phyloP scores from a whole-genome alignment of 1,140 invertebrate genomes.

The Euwallacea fornicatus region DNA sequence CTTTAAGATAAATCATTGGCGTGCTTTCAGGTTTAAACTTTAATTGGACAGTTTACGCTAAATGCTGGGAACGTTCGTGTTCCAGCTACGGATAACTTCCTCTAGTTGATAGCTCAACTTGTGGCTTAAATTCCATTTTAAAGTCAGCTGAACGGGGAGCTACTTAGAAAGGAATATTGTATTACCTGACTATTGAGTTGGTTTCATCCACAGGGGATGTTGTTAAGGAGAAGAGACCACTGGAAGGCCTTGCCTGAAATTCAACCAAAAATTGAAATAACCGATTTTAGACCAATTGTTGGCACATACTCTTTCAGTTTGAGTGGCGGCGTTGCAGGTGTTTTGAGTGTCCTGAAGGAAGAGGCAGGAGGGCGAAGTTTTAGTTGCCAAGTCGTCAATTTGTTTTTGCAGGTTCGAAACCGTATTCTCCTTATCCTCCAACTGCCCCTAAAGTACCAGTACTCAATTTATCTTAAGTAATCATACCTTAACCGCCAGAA shows the following conservation, averaged over 20 bases:
- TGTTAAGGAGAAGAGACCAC: constrained; percentile 53
- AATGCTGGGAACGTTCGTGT: too few relatives aligned
- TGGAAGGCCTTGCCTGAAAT: constrained; percentile 55
- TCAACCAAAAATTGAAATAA: not conserved
- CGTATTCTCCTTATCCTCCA: constrained; percentile 71
- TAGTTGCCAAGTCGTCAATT: constrained; percentile 56
- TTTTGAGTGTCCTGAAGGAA: not conserved
- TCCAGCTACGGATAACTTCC: too few relatives aligned
- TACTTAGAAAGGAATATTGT: not conserved
- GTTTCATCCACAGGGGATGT: constrained; percentile 40
- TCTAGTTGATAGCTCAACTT: too few relatives aligned
- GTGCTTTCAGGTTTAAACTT: too few relatives aligned
- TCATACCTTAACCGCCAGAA: not conserved
- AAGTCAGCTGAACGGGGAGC: too few relatives aligned
- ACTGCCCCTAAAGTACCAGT: constrained; percentile 58
- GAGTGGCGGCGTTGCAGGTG: constrained; percentile 68
- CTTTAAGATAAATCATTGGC: too few relatives aligned
- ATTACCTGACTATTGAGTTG: constrained; percentile 20
- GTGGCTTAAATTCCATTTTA: too few relatives aligned
- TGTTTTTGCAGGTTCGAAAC: constrained; percentile 69
- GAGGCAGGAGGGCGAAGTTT: constrained; percentile 45
- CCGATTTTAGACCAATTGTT: too few relatives aligned
- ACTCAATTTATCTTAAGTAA: not conserved
- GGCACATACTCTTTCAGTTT: constrained; percentile 67
- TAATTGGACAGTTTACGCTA: too few relatives aligned